These are phyloP conservation scores for Tragopan temminckii DNA, from an alignment of 2,797 vertebrate species.

Conservation along the genomic window DNA sequence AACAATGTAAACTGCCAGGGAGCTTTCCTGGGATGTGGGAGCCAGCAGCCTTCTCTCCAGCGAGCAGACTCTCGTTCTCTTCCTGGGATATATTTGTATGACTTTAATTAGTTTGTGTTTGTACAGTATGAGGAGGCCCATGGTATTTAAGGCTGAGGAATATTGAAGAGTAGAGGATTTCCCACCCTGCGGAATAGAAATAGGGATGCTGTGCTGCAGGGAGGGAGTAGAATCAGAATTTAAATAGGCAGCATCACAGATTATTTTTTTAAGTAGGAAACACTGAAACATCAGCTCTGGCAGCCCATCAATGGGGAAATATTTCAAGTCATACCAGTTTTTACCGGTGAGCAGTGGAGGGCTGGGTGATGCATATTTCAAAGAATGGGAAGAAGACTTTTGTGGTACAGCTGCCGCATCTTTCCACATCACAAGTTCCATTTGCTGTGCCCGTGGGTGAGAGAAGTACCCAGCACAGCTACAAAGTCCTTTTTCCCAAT, in stretches of 20 bases:
- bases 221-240: neutral
- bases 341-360: neutral
- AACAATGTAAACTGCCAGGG: neutral
- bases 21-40: neutral
- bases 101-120: slow-evolving; percentile 73
- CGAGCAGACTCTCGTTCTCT: slow-evolving; percentile 43
- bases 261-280: neutral
- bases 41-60: neutral
- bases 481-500: neutral
- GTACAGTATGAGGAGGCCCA: slow-evolving; percentile 27
- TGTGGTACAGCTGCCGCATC: neutral
- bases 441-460: neutral
- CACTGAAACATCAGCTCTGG: neutral
- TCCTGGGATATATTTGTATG: slow-evolving; percentile 28
- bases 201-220: neutral
- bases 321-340: neutral
- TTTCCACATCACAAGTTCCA: neutral
- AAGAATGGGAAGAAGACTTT: neutral
- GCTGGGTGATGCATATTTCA: neutral
- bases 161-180: slow-evolving; percentile 39
- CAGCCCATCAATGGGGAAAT: neutral
- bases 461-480: neutral
- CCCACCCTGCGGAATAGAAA: neutral
- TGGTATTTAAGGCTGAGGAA: slow-evolving; percentile 35
- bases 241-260: neutral